phyloP scores from a whole-genome alignment of 2,797 vertebrate genomes.

The Alca torda region DNA sequence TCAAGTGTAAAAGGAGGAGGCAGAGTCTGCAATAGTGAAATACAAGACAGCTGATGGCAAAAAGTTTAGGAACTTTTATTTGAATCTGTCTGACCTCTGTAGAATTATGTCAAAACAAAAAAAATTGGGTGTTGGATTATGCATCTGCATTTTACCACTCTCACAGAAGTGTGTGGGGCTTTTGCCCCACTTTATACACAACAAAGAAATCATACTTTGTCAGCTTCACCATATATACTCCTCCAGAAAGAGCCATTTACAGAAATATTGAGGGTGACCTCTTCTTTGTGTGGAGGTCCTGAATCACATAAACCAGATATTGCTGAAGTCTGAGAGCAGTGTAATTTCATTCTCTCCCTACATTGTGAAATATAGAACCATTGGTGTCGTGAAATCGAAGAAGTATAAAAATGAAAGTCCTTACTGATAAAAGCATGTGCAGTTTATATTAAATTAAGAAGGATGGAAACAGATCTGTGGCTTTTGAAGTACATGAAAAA shows the following conservation, averaged over 20 bases:
- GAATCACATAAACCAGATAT: conserved; percentile 80
- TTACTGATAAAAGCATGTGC: conserved; percentile 78
- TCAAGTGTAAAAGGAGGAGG: background rate
- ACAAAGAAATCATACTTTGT: conserved; percentile 15
- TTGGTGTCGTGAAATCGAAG: conserved; percentile 76
- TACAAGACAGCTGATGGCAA: background rate
- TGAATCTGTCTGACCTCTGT: background rate
- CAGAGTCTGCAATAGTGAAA: background rate
- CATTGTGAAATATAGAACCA: conserved; percentile 78
- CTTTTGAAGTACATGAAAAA: conserved; percentile 77
- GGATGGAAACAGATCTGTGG: conserved; percentile 73
- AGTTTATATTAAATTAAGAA: conserved; percentile 80
- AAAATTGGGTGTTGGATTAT: background rate
- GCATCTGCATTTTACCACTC: background rate
- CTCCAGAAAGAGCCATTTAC: conserved; percentile 61
- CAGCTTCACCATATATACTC: conserved; percentile 19
- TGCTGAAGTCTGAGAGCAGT: conserved; percentile 73
- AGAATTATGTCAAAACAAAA: background rate
- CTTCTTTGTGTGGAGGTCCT: conserved; percentile 70
- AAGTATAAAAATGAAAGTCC: conserved; percentile 78
- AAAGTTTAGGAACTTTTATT: background rate
- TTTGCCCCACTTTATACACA: background rate
- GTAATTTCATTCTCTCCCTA: conserved; percentile 80
- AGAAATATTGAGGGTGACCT: conserved; percentile 78
- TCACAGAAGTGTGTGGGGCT: background rate